Conservation (phyloP, 2,113 vertebrate genomes). For the Chiloscyllium plagiosum region DNA sequence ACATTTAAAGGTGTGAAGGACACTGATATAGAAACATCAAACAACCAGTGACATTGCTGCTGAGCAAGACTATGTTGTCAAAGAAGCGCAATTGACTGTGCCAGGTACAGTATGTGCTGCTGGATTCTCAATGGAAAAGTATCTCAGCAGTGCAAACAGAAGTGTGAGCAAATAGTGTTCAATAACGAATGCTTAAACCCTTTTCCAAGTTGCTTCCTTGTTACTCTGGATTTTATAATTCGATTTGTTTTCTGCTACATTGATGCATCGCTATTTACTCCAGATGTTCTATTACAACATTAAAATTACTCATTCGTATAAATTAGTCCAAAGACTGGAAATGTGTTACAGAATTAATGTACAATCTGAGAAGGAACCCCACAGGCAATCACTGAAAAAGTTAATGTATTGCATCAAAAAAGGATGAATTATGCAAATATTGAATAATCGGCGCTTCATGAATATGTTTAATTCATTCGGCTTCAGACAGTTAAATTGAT, state of each 20-base stretch:
- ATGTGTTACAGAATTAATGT: background rate
- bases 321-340: background rate
- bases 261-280: background rate
- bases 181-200: background rate
- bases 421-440: background rate
- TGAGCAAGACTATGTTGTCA: background rate
- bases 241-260: background rate
- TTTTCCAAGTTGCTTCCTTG: background rate
- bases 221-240: background rate
- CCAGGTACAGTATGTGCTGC: background rate
- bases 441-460: background rate
- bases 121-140: background rate
- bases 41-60: background rate
- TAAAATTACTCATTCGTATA: background rate
- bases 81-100: background rate
- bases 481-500: background rate
- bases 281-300: background rate
- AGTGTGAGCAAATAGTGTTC: background rate
- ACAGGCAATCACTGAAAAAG: background rate
- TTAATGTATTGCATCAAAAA: background rate
- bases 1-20: background rate
- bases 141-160: background rate
- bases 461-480: background rate
- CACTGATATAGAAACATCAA: background rate
- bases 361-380: background rate